These are phyloP conservation scores for Choristoneura fumiferana DNA, from an alignment of 1,140 invertebrate species.

Conservation along the genomic window DNA sequence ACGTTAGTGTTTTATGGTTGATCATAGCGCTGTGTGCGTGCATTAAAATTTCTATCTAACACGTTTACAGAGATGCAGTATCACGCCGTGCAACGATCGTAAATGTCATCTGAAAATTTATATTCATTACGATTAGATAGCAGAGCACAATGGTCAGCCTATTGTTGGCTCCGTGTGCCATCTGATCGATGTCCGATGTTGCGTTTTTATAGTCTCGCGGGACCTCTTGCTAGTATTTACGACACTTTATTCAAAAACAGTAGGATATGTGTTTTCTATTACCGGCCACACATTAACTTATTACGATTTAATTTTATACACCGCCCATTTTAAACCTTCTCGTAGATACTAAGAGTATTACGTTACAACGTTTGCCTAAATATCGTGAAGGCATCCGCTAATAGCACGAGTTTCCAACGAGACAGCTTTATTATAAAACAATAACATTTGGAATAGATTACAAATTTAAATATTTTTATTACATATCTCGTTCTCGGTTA, in stretches of 20 bases:
- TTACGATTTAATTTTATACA: conserved; percentile 60
- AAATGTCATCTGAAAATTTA: conserved; percentile 77
- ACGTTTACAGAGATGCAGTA: conserved; percentile 66
- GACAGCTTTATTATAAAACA: conserved; percentile 35
- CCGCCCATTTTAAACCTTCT: conserved; percentile 42
- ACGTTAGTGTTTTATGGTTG: conserved; percentile 46
- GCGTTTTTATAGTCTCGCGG: conserved; percentile 63
- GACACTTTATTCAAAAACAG: conserved; percentile 43
- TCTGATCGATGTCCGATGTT: conserved; percentile 73
- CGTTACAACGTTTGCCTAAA: conserved; percentile 37
- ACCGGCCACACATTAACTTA: conserved; percentile 47
- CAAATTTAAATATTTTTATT: conserved; percentile 17
- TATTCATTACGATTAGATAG: conserved; percentile 77
- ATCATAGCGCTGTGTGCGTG: conserved; percentile 44
- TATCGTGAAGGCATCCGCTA: conserved; percentile 24
- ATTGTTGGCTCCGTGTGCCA: conserved; percentile 63
- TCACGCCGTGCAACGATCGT: conserved; percentile 67
- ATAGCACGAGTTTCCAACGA: conserved; percentile 25
- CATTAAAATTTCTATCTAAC: conserved; percentile 60
- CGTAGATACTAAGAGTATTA: conserved; percentile 35
- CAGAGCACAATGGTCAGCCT: conserved; percentile 59
- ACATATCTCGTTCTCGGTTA: neutral
- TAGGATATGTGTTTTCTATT: conserved; percentile 48
- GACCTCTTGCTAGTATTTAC: conserved; percentile 45
- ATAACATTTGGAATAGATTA: conserved; percentile 23